Percentiles rank a stretch among this genome's conserved stretches.
These are phyloP conservation scores for Spodoptera littoralis DNA, from an alignment of 2,888 invertebrate genomes.

Conservation along the genomic window DNA sequence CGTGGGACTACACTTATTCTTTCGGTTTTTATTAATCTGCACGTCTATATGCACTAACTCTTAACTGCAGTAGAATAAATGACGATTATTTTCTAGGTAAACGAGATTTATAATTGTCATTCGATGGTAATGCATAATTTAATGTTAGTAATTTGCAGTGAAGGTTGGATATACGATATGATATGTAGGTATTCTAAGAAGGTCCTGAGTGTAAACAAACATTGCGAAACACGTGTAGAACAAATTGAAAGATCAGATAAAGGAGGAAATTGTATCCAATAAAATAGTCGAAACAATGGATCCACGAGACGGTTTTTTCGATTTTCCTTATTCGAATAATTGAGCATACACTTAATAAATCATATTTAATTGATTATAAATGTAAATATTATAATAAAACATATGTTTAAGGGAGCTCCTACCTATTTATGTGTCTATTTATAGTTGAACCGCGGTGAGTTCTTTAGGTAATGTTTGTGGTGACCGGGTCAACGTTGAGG, in stretches of 20 bases:
- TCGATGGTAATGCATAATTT: not conserved
- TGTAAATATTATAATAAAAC: too few relatives aligned
- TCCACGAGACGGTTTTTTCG: not conserved
- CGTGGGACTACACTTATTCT: conserved; percentile 39
- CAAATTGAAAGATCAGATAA: conserved; percentile 14
- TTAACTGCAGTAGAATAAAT: not conserved
- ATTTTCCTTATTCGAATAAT: conserved; percentile 22
- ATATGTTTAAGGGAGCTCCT: too few relatives aligned
- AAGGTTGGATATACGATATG: too few relatives aligned
- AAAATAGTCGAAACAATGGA: conserved; percentile 2
- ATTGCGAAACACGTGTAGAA: conserved; percentile 4
- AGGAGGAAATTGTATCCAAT: conserved; percentile 11
- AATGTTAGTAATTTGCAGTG: not conserved
- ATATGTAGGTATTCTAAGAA: too few relatives aligned
- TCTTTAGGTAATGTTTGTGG: conserved; percentile 13
- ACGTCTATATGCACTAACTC: not conserved
- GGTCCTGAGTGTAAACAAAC: not conserved
- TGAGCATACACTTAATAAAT: too few relatives aligned
- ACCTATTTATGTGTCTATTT: conserved; percentile 3
- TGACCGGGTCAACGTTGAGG: conserved; percentile 31
- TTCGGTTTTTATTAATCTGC: conserved; percentile 19
- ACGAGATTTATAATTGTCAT: not conserved
- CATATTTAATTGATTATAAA: too few relatives aligned
- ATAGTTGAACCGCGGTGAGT: conserved; percentile 7
- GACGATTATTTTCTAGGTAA: conserved; percentile 9